Conservation (phyloP, 2,888 invertebrate species). For the Dicranocentrus wangi region DNA sequence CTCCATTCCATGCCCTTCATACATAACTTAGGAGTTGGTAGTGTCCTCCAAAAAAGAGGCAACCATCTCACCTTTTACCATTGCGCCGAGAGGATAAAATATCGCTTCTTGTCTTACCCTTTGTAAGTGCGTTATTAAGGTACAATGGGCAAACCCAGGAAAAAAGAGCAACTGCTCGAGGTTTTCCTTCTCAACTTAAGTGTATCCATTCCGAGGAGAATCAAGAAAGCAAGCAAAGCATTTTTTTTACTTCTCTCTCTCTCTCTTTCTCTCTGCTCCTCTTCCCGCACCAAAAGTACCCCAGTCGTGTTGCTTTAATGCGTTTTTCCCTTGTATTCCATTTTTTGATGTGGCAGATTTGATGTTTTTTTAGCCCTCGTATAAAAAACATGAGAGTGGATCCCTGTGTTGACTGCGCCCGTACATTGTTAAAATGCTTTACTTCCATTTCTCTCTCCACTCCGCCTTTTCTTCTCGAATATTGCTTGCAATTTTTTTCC, state of each 20-base stretch:
- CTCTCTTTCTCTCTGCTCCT: not conserved
- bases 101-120: not conserved
- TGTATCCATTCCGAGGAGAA: slow-evolving; percentile 30
- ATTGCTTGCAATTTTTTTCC: slow-evolving; percentile 69
- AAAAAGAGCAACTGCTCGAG: slow-evolving; percentile 4
- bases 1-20: not conserved
- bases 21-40: not conserved
- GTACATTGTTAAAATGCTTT: too few relatives aligned
- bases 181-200: slow-evolving; percentile 33
- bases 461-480: slow-evolving; percentile 53
- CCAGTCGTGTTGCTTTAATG: too few relatives aligned
- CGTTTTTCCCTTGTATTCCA: slow-evolving; percentile 16
- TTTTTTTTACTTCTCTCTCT: not conserved
- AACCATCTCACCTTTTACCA: not conserved
- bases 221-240: slow-evolving; percentile 11
- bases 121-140: slow-evolving; percentile 8
- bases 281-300: too few relatives aligned
- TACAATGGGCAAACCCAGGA: slow-evolving; percentile 3
- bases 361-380: too few relatives aligned
- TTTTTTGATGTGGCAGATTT: too few relatives aligned
- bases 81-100: slow-evolving; percentile 3
- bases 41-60: not conserved
- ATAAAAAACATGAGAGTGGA: too few relatives aligned
- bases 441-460: slow-evolving; percentile 45
- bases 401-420: too few relatives aligned